phyloP scores from a whole-genome alignment of 2,888 invertebrate species.

The Nowickia ferox region DNA sequence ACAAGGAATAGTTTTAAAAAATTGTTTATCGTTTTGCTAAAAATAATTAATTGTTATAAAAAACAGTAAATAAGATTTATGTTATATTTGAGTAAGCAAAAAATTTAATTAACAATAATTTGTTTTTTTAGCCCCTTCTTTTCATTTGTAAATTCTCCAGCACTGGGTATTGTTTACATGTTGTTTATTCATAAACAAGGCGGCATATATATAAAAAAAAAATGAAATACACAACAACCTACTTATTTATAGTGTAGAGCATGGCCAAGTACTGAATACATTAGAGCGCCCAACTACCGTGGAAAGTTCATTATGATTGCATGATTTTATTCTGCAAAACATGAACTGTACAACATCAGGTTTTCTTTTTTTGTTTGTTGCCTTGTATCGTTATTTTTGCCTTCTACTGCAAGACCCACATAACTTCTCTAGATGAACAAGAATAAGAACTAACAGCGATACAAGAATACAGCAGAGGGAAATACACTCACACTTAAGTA shows the following conservation, averaged over 20 bases:
- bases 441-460: slow-evolving; percentile 45
- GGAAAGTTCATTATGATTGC: slow-evolving; percentile 63
- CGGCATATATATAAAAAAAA: slow-evolving; percentile 68
- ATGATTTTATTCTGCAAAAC: slow-evolving; percentile 73
- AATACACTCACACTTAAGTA: slow-evolving; percentile 4
- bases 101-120: not conserved
- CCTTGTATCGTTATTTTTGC: slow-evolving; percentile 79
- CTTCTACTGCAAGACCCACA: slow-evolving; percentile 32
- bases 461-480: slow-evolving; percentile 59
- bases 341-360: slow-evolving; percentile 65
- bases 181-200: slow-evolving; percentile 79
- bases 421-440: not conserved
- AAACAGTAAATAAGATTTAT: not conserved
- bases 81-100: not conserved
- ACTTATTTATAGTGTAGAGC: slow-evolving; percentile 76
- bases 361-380: slow-evolving; percentile 76
- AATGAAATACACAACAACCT: slow-evolving; percentile 68
- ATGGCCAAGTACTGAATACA: slow-evolving; percentile 62
- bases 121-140: slow-evolving; percentile 49
- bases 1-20: not conserved
- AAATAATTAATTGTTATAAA: not conserved
- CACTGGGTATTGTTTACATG: slow-evolving; percentile 81
- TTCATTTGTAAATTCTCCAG: slow-evolving; percentile 72
- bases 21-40: not conserved
- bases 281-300: slow-evolving; percentile 46